Base-by-base conservation (phyloP, 2,113 vertebrate species). In the Brachyhypopomus occidentalis region DNA sequence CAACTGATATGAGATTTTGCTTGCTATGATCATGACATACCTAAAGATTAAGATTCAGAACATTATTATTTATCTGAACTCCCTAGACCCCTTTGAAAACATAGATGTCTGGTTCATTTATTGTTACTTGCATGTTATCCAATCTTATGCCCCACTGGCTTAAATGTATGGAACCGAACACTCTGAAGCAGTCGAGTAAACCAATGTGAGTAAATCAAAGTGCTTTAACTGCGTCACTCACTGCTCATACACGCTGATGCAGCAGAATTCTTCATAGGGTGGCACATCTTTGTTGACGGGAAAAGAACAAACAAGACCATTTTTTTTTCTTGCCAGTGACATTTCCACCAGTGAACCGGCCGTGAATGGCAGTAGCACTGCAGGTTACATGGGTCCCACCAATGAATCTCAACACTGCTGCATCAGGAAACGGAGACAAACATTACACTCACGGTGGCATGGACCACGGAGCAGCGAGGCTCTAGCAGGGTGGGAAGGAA, bases 51-150 rank as follows among this genome's bases (percentile, higher is more conserved):
- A 67, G 30, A 36, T 67, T 67, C 30, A 36, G 30, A 2, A 8
- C 30, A 64, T 67, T 67, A 34, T 30, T 67, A 67, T 67, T 67
- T 67, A 67, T 67, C 17, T 34, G 63, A 66, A 30, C 14, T 66
- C 27, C 60, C 25, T 63, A 63, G 11, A 63, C 1, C 23, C 11
- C 60, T 63, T 63, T 63, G 2, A 25, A 63, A 14, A 11, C 27
- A 63, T 63, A 25, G 16, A 59, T 3, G 25, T 12, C 1, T 63
- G 59, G 20, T 7, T 23, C 60, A 2, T 12, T 63, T 63, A 63
- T n/a, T 14, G 23, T 27, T 25, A 63, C 14, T 27, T 63, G 63
- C 25, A 25, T 66, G 1, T 17, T 19, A 36, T 36, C 27, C 30
- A 67, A 19, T 0, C 3, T 34, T 66, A 19, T 27, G 34, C 19